Evolutionary conservation across 2,113 vertebrate genomes (phyloP).

Genomic region (Benitochromis conjunctus): DNA sequence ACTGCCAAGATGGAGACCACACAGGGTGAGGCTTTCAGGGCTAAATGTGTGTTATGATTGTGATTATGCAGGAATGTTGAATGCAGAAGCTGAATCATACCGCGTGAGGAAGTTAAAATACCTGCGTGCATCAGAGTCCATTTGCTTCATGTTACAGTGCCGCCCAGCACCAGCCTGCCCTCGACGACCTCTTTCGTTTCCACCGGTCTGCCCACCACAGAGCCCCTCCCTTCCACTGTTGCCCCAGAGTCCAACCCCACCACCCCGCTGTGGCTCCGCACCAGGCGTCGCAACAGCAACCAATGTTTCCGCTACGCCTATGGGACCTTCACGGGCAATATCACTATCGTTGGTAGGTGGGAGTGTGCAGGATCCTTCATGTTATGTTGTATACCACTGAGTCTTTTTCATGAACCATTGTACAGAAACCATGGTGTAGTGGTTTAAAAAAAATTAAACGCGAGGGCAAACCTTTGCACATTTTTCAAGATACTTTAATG

Average conservation of each 20-base stretch:
- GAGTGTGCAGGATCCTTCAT: neutral
- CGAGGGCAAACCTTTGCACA: neutral
- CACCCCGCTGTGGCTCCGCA: slow-evolving; percentile 5
- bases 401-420: neutral
- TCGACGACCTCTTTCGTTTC: neutral
- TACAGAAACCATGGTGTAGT: neutral
- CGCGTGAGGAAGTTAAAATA: neutral
- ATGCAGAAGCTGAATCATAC: neutral
- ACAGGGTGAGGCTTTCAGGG: slow-evolving; percentile 36
- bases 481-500: neutral
- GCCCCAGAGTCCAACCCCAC: slow-evolving; percentile 7
- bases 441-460: neutral
- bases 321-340: slow-evolving; percentile 73
- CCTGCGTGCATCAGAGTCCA: neutral
- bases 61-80: neutral
- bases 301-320: slow-evolving; percentile 80
- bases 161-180: slow-evolving; percentile 17
- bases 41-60: neutral
- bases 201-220: slow-evolving; percentile 29
- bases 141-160: slow-evolving; percentile 1
- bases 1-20: slow-evolving; percentile 58
- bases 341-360: slow-evolving; percentile 81
- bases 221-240: slow-evolving; percentile 29
- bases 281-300: slow-evolving; percentile 12
- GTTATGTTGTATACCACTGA: neutral